These are phyloP conservation scores for Cristatella mucedo DNA, from an alignment of 2,888 invertebrate genomes.

Conservation along the genomic window DNA sequence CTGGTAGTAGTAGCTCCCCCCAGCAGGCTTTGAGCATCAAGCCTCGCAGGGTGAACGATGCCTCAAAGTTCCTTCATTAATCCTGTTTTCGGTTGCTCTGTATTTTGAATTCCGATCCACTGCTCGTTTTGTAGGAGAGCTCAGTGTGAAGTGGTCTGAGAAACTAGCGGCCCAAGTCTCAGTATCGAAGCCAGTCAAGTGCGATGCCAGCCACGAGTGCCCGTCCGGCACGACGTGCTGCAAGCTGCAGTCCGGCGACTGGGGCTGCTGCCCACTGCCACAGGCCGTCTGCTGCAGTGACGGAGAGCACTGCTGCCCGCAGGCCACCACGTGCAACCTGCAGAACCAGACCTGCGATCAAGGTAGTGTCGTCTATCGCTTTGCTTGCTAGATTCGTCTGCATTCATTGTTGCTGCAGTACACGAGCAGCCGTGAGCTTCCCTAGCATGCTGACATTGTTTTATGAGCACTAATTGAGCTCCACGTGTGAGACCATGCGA, in stretches of 20 bases:
- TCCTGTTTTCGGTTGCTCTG: neutral
- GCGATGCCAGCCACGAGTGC: slow-evolving; percentile 15
- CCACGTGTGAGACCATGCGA: slow-evolving; percentile 24
- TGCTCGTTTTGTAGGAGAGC: no score
- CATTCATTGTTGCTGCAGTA: no score
- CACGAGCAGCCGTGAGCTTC: no score
- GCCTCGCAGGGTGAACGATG: neutral
- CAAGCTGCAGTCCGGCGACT: slow-evolving; percentile 16
- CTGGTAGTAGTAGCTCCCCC: no score
- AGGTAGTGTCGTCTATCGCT: no score
- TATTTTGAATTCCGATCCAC: no score
- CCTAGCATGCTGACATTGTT: neutral
- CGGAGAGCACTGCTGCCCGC: slow-evolving; percentile 19
- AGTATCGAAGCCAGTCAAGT: no score
- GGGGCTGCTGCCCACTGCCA: slow-evolving; percentile 29
- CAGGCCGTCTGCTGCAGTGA: slow-evolving; percentile 23
- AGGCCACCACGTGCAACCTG: slow-evolving; percentile 17
- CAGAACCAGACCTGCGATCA: slow-evolving; percentile 17
- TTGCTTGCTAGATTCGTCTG: no score
- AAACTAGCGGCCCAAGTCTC: no score
- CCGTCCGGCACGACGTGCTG: slow-evolving; percentile 25
- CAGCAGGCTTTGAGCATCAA: no score
- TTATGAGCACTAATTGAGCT: neutral
- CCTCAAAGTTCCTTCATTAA: neutral
- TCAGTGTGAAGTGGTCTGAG: no score